Percentiles rank a stretch among this genome's conserved stretches.
These are phyloP conservation scores for Arizona elegans DNA, from an alignment of 2,113 vertebrate genomes.

Conservation along the genomic window DNA sequence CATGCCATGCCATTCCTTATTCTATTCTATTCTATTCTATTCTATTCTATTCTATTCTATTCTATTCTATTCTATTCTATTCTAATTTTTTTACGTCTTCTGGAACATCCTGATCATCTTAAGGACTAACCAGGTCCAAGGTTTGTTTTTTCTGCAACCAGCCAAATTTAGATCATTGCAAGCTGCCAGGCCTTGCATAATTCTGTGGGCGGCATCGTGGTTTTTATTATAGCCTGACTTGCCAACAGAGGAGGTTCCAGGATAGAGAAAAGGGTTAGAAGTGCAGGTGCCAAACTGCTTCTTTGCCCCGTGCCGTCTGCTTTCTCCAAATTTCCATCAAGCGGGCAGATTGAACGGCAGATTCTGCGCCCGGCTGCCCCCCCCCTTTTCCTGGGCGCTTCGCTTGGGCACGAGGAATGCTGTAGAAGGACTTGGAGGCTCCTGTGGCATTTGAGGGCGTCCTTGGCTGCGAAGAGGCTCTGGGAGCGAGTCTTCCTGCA, in stretches of 20 bases:
- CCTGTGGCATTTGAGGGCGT: background rate
- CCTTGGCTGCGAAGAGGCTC: fast-evolving
- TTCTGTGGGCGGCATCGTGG: background rate
- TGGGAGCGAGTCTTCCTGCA: fast-evolving
- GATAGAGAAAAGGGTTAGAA: fast-evolving
- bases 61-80: too few species aligned
- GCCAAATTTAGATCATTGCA: background rate
- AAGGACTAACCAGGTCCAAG: background rate
- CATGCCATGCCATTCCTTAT: too few species aligned
- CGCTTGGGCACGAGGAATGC: background rate
- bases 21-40: too few species aligned
- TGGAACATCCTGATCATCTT: too few species aligned
- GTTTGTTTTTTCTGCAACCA: background rate
- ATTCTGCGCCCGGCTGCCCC: conserved; percentile 8
- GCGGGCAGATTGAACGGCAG: conserved; percentile 13
- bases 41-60: too few species aligned
- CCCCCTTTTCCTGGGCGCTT: background rate
- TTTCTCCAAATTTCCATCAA: background rate
- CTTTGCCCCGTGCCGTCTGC: background rate
- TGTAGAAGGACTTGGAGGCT: background rate
- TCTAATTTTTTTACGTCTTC: too few species aligned
- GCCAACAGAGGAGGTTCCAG: fast-evolving
- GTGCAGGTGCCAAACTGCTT: background rate
- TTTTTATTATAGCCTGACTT: fast-evolving
- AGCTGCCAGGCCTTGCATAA: background rate